phyloP scores from a whole-genome alignment of 2,888 invertebrate species.

The Rhingia rostrata region DNA sequence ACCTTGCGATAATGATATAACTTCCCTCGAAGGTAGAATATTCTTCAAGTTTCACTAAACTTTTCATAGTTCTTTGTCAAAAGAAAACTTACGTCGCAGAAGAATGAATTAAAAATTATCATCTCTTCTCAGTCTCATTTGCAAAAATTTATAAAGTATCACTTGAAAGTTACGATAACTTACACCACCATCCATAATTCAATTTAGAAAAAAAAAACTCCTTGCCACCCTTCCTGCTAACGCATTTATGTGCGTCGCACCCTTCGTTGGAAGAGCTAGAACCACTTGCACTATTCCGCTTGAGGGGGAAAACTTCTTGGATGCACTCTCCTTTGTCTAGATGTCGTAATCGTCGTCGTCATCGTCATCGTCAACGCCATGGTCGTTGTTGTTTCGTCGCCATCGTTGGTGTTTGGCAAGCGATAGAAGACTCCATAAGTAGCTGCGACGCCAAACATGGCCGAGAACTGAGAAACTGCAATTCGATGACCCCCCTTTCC shows the following conservation, averaged over 20 bases:
- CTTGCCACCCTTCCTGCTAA: constrained; percentile 32
- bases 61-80: not conserved
- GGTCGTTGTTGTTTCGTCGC: not conserved
- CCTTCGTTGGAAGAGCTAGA: constrained; percentile 27
- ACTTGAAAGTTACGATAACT: constrained; percentile 32
- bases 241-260: constrained; percentile 40
- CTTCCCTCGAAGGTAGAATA: not conserved
- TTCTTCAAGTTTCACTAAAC: not conserved
- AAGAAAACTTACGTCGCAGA: constrained; percentile 9
- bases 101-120: constrained; percentile 34
- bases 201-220: constrained; percentile 22
- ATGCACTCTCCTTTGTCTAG: constrained; percentile 18
- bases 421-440: constrained; percentile 40
- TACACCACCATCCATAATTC: constrained; percentile 40
- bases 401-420: not conserved
- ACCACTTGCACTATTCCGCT: constrained; percentile 24
- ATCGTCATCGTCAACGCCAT: constrained; percentile 1
- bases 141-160: constrained; percentile 29
- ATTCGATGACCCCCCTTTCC: constrained; percentile 67
- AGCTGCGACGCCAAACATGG: constrained; percentile 46
- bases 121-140: constrained; percentile 15
- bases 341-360: not conserved
- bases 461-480: constrained; percentile 18
- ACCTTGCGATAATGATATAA: constrained; percentile 11
- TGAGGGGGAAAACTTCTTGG: constrained; percentile 32